Base-by-base conservation (phyloP, 53 echinoderm and acorn worm species). In the Actinopyga echinites region DNA sequence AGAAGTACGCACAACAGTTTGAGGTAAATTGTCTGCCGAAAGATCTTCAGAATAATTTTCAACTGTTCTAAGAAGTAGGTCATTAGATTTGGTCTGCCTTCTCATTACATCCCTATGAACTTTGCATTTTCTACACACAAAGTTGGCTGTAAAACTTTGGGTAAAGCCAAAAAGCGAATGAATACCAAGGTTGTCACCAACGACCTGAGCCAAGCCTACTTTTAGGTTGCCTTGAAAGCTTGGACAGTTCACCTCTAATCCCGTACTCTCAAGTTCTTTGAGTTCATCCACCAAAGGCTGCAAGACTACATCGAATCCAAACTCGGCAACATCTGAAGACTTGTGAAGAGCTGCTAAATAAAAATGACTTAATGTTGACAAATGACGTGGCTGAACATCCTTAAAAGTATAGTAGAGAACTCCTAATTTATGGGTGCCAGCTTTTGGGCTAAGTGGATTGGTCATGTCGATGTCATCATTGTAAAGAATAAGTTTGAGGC, bases 121-220 rank as follows among this genome's bases (percentile, higher is more conserved):
- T 75, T 83, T 90, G 30, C 90, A 90, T 35, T 61, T 73, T 83
- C 90, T 75, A 63, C 90, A 90, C 40, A 73, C 11, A 74, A 80
- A 90, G 65, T 86, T 90, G 43, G 90, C 90, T 36, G 74, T 82
- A 58, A 90, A 90, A 20, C 82, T 59, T 86, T 86, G 85, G 64
- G 90, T 15, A 83, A 86, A 90, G 62, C 90, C 86, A 55, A 90
- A 52, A 29, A 90, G 57, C 23, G 81, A 78, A 83, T 90, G 83
- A 30, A 90, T 85, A 77, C 49, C 62, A 23, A 90, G 74, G 68
- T 90, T 90, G 55, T 90, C 90, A 44, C 90, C 90, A 74, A 90
- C 83, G 40, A 75, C 86, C 65, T 90, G 90, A 53, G 86, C 75
- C 30, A 90, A 56, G 52, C 60, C 86, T 63, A 86, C 83, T 73